phyloP scores from a whole-genome alignment of 2,113 vertebrate species.

The Ictalurus punctatus region DNA sequence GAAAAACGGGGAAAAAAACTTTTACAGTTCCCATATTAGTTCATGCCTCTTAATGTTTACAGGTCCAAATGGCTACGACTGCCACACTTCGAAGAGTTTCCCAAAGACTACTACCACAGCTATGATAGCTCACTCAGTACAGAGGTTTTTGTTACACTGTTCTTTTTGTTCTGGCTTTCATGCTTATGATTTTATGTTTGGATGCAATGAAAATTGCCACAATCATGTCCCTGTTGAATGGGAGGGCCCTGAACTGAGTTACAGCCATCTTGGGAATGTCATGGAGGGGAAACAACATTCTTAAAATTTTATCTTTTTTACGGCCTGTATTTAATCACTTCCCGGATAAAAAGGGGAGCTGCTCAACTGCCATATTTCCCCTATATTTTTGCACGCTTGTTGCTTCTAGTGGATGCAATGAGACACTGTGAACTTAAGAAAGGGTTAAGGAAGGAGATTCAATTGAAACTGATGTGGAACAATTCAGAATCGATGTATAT shows the following conservation, averaged over 20 bases:
- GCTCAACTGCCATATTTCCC: not conserved
- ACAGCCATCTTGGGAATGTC: not conserved
- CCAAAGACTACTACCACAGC: not conserved
- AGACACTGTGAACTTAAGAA: not conserved
- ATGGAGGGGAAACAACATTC: not conserved
- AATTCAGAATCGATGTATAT: not conserved
- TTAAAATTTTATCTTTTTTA: not conserved
- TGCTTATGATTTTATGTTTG: not conserved
- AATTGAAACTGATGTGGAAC: not conserved
- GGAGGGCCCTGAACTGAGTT: not conserved
- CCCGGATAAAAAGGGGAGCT: not conserved
- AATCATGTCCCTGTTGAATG: not conserved
- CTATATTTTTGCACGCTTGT: not conserved
- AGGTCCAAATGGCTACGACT: not conserved
- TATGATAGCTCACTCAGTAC: not conserved
- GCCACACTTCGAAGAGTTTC: not conserved
- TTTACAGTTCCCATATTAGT: not conserved
- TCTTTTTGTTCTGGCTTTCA: not conserved
- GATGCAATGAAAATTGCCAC: not conserved
- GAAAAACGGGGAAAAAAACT: not conserved
- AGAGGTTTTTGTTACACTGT: not conserved
- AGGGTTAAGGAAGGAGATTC: not conserved
- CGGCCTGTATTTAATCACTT: not conserved
- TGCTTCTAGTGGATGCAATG: not conserved
- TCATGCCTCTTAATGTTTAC: not conserved